Evolutionary conservation across 2,888 invertebrate species (phyloP).

Genomic region (Hemicrepidius hirtus): DNA sequence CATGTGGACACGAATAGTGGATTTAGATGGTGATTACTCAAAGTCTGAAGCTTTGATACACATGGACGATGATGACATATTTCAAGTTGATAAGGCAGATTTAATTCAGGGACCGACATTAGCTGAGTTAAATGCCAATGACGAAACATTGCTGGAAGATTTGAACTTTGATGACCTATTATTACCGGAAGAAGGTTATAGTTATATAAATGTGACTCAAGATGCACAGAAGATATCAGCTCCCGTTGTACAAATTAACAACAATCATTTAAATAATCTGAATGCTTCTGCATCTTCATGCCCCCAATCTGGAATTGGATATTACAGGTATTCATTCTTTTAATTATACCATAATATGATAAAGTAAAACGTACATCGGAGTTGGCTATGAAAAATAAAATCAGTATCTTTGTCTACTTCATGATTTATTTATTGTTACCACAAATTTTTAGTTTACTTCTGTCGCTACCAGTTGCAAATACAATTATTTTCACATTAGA

Average conservation of each 20-base stretch:
- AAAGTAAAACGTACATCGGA: too few species aligned
- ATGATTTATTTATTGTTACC: too few species aligned
- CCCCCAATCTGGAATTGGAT: conserved; percentile 63
- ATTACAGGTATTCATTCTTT: conserved; percentile 52
- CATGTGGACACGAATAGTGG: conserved; percentile 68
- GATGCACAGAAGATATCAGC: conserved; percentile 53
- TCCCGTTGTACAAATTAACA: conserved; percentile 58
- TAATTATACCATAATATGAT: too few species aligned
- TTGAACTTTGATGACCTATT: conserved; percentile 90
- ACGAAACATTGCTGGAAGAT: conserved; percentile 87
- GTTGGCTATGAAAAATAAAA: too few species aligned
- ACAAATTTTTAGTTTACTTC: too few species aligned
- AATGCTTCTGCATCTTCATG: conserved; percentile 64
- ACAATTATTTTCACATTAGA: too few species aligned
- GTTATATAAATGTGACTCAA: conserved; percentile 66
- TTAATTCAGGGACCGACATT: conserved; percentile 88
- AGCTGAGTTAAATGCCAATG: conserved; percentile 90
- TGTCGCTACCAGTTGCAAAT: too few species aligned
- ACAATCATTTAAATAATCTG: conserved; percentile 63
- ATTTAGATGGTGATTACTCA: conserved; percentile 58
- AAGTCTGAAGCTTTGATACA: conserved; percentile 79
- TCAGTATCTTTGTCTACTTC: too few species aligned
- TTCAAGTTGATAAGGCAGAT: conserved; percentile 91
- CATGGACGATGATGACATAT: conserved; percentile 93
- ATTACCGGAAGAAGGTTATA: conserved; percentile 81